These are phyloP conservation scores for Drosophila sp. DNA, from an alignment of 1,140 invertebrate genomes.

Conservation along the genomic window DNA sequence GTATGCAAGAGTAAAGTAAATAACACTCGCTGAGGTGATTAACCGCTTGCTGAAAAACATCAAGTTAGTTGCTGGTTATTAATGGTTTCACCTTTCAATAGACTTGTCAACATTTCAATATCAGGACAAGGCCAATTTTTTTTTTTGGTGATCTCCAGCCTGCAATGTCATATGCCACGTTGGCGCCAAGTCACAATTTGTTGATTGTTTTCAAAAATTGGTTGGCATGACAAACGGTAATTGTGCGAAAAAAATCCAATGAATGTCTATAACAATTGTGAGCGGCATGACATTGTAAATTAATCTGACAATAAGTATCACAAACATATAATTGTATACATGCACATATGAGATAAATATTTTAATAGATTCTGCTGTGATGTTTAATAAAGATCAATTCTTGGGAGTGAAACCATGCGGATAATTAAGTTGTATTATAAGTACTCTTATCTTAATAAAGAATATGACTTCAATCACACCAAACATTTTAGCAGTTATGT, in stretches of 20 bases:
- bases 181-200: slow-evolving; percentile 51
- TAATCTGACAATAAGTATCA: slow-evolving; percentile 16
- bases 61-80: background rate
- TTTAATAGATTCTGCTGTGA: background rate
- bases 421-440: background rate
- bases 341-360: background rate
- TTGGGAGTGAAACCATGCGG: background rate
- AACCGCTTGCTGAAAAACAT: slow-evolving; percentile 2
- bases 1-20: background rate
- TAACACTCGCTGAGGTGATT: background rate
- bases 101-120: slow-evolving; percentile 45
- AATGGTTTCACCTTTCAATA: slow-evolving; percentile 33
- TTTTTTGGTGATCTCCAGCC: slow-evolving; percentile 24
- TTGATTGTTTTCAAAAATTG: slow-evolving; percentile 39
- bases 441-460: background rate
- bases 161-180: slow-evolving; percentile 54
- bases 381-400: background rate
- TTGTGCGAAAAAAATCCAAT: slow-evolving; percentile 48
- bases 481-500: background rate
- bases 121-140: slow-evolving; percentile 47
- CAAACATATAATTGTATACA: background rate
- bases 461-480: background rate
- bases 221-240: slow-evolving; percentile 60
- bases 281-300: slow-evolving; percentile 43
- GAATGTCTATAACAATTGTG: slow-evolving; percentile 34